These are phyloP conservation scores for Sylvia borin DNA, from an alignment of 2,797 vertebrate species.

Conservation along the genomic window DNA sequence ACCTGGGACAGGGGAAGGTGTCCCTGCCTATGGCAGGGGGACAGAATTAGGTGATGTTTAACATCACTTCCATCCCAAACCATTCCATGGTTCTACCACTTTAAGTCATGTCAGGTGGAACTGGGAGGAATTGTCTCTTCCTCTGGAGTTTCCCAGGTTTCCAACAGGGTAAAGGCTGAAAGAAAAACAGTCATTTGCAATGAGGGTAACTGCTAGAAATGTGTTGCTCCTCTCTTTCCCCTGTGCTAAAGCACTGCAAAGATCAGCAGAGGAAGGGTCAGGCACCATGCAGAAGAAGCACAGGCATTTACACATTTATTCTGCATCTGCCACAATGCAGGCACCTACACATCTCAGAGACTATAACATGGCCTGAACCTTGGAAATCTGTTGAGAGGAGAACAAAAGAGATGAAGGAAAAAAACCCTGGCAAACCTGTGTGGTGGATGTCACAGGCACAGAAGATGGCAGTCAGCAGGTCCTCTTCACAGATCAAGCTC, in stretches of 20 bases:
- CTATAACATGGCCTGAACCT: fast-evolving
- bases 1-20: neutral
- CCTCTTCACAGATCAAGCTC: conserved; percentile 85
- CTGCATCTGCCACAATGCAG: neutral
- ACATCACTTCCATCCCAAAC: neutral
- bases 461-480: conserved; percentile 87
- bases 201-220: neutral
- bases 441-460: conserved; percentile 82
- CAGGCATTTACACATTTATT: neutral
- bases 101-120: neutral
- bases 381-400: neutral
- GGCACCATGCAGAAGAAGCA: neutral
- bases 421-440: conserved; percentile 74
- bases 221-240: neutral
- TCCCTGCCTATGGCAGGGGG: too few relatives aligned
- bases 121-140: neutral
- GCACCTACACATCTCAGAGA: neutral
- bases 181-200: neutral
- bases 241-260: neutral
- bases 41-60: neutral
- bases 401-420: neutral
- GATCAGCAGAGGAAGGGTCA: neutral
- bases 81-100: neutral
- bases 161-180: neutral
- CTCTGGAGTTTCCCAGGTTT: neutral